phyloP scores from a whole-genome alignment of 2,113 vertebrate species.

The Semicossyphus pulcher region DNA sequence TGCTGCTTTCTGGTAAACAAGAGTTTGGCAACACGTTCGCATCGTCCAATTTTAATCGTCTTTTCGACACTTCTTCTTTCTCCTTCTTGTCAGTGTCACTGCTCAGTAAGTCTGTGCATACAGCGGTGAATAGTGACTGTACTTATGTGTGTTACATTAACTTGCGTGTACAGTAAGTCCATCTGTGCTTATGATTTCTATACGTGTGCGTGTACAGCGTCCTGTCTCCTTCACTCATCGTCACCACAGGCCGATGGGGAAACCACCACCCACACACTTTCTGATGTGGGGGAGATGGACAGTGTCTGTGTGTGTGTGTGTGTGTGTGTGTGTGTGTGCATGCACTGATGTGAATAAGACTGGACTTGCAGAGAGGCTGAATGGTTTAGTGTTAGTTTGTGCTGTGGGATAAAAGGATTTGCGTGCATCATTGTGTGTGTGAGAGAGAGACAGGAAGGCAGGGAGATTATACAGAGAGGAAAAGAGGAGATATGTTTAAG shows the following conservation, averaged over 20 bases:
- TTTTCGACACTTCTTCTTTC: too few relatives aligned
- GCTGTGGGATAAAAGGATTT: slow-evolving; percentile 43
- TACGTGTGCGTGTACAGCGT: not conserved
- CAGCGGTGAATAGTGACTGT: not conserved
- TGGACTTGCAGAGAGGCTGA: slow-evolving; percentile 40
- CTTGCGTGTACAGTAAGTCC: slow-evolving; percentile 23
- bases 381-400: slow-evolving; percentile 46
- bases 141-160: slow-evolving; percentile 14
- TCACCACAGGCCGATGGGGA: slow-evolving; percentile 64
- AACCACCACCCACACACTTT: slow-evolving; percentile 61
- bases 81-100: not conserved
- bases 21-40: not conserved
- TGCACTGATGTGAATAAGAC: slow-evolving; percentile 44
- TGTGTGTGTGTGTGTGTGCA: not conserved
- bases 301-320: slow-evolving; percentile 5
- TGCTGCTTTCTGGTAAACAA: slow-evolving; percentile 31
- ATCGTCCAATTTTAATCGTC: too few relatives aligned
- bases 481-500: not conserved
- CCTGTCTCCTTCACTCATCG: slow-evolving; percentile 67
- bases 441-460: slow-evolving; percentile 18
- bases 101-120: not conserved
- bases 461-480: slow-evolving; percentile 17
- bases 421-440: slow-evolving; percentile 14
- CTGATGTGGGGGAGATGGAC: slow-evolving; percentile 36
- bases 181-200: slow-evolving; percentile 27